Evolutionary conservation across 2,888 invertebrate genomes (phyloP), one percentile per base, ranked within the genome.

Genomic region (Synanthedon vespiformis): DNA sequence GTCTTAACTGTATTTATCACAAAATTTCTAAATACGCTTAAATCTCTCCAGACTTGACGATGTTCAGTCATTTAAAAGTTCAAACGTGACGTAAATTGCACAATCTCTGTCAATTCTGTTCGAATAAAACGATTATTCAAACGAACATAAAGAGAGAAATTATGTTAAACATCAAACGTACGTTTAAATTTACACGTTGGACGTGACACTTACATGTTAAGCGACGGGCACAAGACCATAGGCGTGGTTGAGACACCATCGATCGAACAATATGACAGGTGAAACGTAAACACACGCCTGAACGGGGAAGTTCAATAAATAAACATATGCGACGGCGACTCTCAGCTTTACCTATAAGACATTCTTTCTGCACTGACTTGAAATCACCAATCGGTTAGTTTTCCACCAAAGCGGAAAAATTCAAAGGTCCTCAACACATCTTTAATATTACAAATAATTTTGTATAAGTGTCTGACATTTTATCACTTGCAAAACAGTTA

Each of bases 221-320:
- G 44, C 44, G n/a, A 44, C 14, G n/a, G 14, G 14, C 40, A 40
- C 40, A 22, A n/a, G 11, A 12, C 44, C 44, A 44, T 13, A 14
- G 44, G 44, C 44, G 44, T n/a, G 44, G 44, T 14, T n/a, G 44
- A 44, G 44, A 44, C 44, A 13, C 44, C 44, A 44, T 44, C 44
- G 13, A 44, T 48, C 48, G 18, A 48, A 22, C 48, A 57, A 60
- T 65, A 63, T 68, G 68, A 77, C 78, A 75, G 67, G 80, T 71
- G 78, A 79, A 80, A 78, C 67, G 60, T 58, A 57, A 65, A 73
- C 68, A 61, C 65, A 74, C 65, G 34, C 34, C 34, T 6, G 67
- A 64, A 67, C 60, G 55, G 55, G 58, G 61, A 61, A 65, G 58
- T 57, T 61, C 74, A 59, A 80, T 81, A 80, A 79, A 81, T 80